Base-by-base conservation (phyloP, 2,113 vertebrate genomes). In the Steatornis caripensis region DNA sequence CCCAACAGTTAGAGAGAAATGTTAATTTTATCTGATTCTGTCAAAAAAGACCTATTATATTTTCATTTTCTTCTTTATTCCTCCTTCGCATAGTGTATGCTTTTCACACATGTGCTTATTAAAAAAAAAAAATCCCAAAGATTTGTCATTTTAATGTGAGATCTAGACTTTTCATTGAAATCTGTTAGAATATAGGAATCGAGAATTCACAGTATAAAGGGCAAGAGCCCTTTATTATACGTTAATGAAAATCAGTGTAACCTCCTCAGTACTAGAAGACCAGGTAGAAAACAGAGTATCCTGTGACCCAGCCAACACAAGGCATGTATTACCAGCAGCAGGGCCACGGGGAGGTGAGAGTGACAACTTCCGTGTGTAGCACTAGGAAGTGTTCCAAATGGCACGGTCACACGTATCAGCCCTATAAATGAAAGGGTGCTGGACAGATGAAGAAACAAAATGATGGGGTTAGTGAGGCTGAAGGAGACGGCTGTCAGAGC, bases 401-500 rank as follows among this genome's bases (percentile, higher is more conserved):
- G 78, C 77, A 57, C 85, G 90, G 91, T 84, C 84, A 90, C 92
- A 92, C 13, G 2, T 90, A 75, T 97, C 89, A 78, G 43, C 71
- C 82, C 89, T 72, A 26, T 84, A 68, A 94, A 95, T 80, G 82
- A 69, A 82, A 69, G 65, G 58, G 30, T 71, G 74, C 80, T 77
- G 93, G 84, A 81, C 84, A 96, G 90, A 90, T 87, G 68, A 87
- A 69, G 76, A 85, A 95, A 83, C 66, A 86, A 82, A 96, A 88
- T 89, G 84, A 94, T 78, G 49, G 90, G 90, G 61, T 94, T 91
- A 95, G 89, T 83, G 84, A 92, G 69, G 94, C 89, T 96, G 88
- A 96, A 95, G 81, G 88, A 90, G 90, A 57, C 34, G 29, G 46
- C 95, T 97, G 82, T 97, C 92, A 93, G 71, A 91, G 85, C 65